A percentile compares a stretch with the other conserved stretches of the same genome.
Evolutionary conservation across 2,113 vertebrate genomes (phyloP).

Genomic region (Pterocles orientalis): DNA sequence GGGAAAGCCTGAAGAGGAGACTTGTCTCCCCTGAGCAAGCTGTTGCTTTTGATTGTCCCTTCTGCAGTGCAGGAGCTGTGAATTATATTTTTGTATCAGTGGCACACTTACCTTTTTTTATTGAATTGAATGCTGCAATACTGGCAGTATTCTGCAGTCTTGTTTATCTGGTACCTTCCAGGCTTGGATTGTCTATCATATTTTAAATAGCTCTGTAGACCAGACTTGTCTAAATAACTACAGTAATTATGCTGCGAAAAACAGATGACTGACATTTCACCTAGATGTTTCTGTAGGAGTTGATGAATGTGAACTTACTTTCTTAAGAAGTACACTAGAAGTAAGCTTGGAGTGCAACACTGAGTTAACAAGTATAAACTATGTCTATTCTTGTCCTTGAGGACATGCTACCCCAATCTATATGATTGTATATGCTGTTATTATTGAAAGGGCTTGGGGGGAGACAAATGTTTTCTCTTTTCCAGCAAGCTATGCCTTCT

Average conservation of each 20-base stretch:
- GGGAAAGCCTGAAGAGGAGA: not conserved
- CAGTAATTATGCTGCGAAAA: not conserved
- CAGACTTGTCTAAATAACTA: not conserved
- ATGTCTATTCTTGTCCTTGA: not conserved
- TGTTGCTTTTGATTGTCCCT: not conserved
- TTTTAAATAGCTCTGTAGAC: not conserved
- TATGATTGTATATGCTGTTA: not conserved
- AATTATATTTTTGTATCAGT: not conserved
- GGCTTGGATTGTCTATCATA: not conserved
- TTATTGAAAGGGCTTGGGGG: not conserved
- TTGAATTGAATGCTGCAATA: not conserved
- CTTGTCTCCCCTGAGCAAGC: not conserved
- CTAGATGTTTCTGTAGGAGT: not conserved
- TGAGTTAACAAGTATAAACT: not conserved
- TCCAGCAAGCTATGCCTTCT: not conserved
- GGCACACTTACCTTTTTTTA: not conserved
- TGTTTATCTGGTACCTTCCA: not conserved
- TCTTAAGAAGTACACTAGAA: not conserved
- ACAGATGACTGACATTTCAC: not conserved
- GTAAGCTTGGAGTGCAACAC: not conserved
- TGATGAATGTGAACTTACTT: not conserved
- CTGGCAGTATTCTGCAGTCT: not conserved
- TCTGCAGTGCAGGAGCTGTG: not conserved
- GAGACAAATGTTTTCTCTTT: not conserved
- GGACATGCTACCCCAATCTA: not conserved